These are phyloP conservation scores for Chaenocephalus aceratus DNA, from an alignment of 2,113 vertebrate species.

Conservation along the genomic window DNA sequence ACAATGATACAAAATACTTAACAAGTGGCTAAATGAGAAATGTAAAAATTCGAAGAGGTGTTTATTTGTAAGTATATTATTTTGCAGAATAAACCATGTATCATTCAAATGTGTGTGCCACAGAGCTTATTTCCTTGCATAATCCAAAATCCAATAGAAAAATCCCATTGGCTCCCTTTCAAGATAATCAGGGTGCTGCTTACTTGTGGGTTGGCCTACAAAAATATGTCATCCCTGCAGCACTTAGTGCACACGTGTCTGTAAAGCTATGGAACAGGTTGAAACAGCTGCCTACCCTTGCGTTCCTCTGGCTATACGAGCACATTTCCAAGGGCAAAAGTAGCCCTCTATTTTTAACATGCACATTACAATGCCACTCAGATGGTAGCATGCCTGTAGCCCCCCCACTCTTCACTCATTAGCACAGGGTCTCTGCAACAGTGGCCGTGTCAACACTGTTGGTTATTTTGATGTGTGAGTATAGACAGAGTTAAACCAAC, in stretches of 20 bases:
- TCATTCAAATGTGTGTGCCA: no score
- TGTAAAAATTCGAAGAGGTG: no score
- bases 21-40: no score
- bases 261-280: not conserved
- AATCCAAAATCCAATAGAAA: no score
- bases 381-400: slow-evolving; percentile 23
- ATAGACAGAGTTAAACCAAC: slow-evolving; percentile 37
- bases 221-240: no score
- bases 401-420: slow-evolving; percentile 18
- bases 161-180: no score
- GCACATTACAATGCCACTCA: slow-evolving; percentile 42
- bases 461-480: slow-evolving; percentile 41
- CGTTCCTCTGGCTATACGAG: slow-evolving; percentile 39
- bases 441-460: slow-evolving; percentile 36
- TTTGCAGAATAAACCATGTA: no score
- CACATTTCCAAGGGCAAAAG: slow-evolving; percentile 50
- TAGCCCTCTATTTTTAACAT: slow-evolving; percentile 68
- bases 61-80: no score
- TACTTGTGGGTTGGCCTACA: no score
- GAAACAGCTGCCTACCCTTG: slow-evolving; percentile 32
- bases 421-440: slow-evolving; percentile 18
- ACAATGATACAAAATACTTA: no score
- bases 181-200: no score
- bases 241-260: not conserved
- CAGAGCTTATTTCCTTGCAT: no score